Evolutionary conservation across 1,140 invertebrate species (phyloP).

Genomic region (Meloidogyne hapla): DNA sequence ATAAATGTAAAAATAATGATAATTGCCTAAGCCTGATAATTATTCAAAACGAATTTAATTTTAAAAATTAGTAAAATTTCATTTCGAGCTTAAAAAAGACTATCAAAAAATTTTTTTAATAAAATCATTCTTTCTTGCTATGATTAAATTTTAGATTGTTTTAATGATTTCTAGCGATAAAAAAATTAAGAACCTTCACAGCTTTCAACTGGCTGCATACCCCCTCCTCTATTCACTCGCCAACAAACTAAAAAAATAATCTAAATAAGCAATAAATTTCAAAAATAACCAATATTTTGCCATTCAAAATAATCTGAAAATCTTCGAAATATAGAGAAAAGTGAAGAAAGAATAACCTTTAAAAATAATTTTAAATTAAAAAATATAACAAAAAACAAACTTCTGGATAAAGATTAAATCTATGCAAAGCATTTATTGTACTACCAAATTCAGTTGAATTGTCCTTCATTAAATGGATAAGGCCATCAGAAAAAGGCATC

Average conservation of each 20-base stretch:
- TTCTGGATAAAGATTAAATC: slow-evolving; percentile 82
- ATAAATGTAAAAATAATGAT: slow-evolving; percentile 62
- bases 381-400: slow-evolving; percentile 65
- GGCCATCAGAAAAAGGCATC: slow-evolving; percentile 70
- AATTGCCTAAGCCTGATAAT: slow-evolving; percentile 52
- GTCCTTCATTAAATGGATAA: slow-evolving; percentile 73
- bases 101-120: too few species aligned
- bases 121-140: too few species aligned
- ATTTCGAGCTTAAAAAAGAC: too few species aligned
- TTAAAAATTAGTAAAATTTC: too few species aligned
- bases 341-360: slow-evolving; percentile 69
- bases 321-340: slow-evolving; percentile 68
- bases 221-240: slow-evolving; percentile 71
- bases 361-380: slow-evolving; percentile 39
- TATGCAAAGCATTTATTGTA: slow-evolving; percentile 76
- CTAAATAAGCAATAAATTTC: not conserved
- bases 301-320: slow-evolving; percentile 64
- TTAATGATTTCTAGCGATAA: too few species aligned
- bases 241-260: slow-evolving; percentile 66
- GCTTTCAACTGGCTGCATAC: slow-evolving; percentile 72
- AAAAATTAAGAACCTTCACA: slow-evolving; percentile 70
- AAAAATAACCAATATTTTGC: slow-evolving; percentile 47
- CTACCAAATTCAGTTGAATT: slow-evolving; percentile 78
- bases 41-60: too few species aligned
- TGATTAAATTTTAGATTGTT: too few species aligned